Conservation (phyloP, 2,888 invertebrate species). For the Polymixis flavicincta region DNA sequence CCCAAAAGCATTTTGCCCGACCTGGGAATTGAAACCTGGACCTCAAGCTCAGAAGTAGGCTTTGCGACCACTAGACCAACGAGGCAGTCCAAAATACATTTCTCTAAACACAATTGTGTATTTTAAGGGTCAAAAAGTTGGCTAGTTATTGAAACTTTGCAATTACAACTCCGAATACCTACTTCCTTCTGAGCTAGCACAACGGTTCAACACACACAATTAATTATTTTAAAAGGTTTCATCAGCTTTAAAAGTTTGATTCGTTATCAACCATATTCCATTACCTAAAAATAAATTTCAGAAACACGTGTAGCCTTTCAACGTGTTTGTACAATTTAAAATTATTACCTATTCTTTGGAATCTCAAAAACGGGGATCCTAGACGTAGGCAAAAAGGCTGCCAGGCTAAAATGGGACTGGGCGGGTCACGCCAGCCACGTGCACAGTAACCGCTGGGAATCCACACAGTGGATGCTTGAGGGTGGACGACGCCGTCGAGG, state of each 20-base stretch:
- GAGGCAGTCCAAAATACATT: not conserved
- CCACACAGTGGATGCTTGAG: too few species aligned
- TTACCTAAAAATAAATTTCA: not conserved
- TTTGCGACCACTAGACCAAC: not conserved
- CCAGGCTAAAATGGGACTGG: not conserved
- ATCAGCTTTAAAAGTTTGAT: not conserved
- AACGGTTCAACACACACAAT: not conserved
- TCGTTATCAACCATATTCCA: conserved; percentile 13
- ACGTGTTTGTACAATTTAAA: not conserved
- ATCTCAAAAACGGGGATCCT: not conserved
- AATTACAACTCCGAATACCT: not conserved
- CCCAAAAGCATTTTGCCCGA: too few species aligned
- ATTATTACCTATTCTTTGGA: too few species aligned
- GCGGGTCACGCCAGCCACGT: not conserved
- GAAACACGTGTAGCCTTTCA: too few species aligned
- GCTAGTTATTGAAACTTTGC: not conserved
- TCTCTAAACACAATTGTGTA: not conserved
- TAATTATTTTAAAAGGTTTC: conserved; percentile 5
- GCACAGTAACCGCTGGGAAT: too few species aligned
- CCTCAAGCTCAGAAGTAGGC: too few species aligned
- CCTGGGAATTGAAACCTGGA: too few species aligned
- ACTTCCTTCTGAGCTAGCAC: not conserved
- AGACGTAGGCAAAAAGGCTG: not conserved
- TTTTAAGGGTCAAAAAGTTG: not conserved
- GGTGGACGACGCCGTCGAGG: too few species aligned